phyloP scores from a whole-genome alignment of 53 echinoderm and acorn worm species.

The Hippasteria phrygiana region DNA sequence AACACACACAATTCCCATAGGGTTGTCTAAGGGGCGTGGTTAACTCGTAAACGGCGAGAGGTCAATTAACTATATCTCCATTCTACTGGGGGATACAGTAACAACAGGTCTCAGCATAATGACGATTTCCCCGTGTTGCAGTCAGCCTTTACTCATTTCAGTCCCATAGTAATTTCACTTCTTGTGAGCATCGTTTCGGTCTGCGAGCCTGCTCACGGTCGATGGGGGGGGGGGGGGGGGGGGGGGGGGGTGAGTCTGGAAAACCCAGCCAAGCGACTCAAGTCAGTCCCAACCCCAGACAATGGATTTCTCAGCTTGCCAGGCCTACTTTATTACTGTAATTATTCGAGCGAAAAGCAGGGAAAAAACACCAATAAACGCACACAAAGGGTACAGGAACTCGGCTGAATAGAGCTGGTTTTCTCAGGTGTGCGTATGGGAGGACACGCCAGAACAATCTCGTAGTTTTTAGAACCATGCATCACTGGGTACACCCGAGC shows the following conservation, averaged over 20 bases:
- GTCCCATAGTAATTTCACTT: background rate
- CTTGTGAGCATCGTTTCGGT: background rate
- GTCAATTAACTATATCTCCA: no score
- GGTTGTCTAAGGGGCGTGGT: no score
- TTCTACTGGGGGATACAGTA: no score
- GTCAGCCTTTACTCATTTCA: background rate
- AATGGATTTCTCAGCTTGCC: background rate
- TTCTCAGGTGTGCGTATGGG: background rate
- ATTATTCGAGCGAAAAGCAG: background rate
- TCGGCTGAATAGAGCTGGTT: background rate
- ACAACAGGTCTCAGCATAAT: background rate
- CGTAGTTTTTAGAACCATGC: background rate
- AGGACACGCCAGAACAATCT: background rate
- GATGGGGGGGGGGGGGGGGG: background rate
- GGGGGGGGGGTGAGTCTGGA: background rate
- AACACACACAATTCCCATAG: no score
- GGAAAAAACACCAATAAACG: constrained; percentile 44
- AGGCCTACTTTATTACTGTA: constrained; percentile 14
- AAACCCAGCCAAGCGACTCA: background rate
- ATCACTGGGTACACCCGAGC: background rate
- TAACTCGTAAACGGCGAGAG: no score
- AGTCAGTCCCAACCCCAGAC: background rate
- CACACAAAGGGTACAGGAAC: background rate
- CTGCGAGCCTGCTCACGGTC: background rate
- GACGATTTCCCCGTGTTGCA: background rate